Evolutionary conservation across 1,140 invertebrate genomes (phyloP).

Genomic region (Maniola jurtina): DNA sequence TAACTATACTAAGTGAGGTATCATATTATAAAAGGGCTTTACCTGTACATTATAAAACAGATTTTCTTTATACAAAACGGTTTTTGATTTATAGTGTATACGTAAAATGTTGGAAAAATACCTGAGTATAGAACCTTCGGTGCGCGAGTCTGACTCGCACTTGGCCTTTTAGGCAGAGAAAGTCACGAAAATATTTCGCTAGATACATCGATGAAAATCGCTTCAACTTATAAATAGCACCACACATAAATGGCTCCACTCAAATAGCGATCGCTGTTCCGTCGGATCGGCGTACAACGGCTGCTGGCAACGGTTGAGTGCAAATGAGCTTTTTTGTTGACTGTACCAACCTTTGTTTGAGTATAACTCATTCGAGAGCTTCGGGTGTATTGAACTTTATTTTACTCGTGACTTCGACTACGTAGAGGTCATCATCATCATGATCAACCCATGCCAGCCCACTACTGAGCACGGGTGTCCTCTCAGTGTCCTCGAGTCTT

Average conservation of each 20-base stretch:
- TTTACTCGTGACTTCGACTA: not conserved
- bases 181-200: not conserved
- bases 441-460: not conserved
- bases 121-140: too few relatives aligned
- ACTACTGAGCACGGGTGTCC: not conserved
- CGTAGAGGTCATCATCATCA: constrained; percentile 4
- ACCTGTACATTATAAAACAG: too few relatives aligned
- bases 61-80: too few relatives aligned
- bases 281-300: constrained; percentile 59
- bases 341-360: constrained; percentile 27
- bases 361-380: constrained; percentile 23
- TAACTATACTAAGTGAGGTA: too few relatives aligned
- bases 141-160: too few relatives aligned
- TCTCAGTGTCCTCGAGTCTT: too few relatives aligned
- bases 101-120: too few relatives aligned
- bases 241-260: constrained; percentile 40
- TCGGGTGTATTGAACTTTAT: constrained; percentile 16
- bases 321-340: constrained; percentile 68
- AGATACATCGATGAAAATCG: constrained; percentile 16
- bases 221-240: constrained; percentile 29
- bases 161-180: too few relatives aligned
- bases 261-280: constrained; percentile 55
- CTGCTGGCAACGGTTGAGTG: constrained; percentile 55
- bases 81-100: too few relatives aligned
- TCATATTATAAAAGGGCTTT: too few relatives aligned